phyloP scores from a whole-genome alignment of 2,888 invertebrate genomes.

The Hirtodrosophila alboralis region DNA sequence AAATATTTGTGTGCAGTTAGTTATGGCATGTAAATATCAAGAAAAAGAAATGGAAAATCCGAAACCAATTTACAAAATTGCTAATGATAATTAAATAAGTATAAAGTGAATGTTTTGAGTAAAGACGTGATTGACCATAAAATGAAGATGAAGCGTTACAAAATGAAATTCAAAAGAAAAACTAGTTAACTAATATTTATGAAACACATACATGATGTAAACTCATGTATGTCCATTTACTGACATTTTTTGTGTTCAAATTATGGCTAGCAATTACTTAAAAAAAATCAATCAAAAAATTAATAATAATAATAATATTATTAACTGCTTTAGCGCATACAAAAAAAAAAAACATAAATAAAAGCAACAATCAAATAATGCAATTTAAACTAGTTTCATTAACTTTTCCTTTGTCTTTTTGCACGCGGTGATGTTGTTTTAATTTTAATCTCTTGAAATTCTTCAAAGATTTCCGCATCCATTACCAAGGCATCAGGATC shows the following conservation, averaged over 20 bases:
- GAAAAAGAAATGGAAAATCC: neutral
- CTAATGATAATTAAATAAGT: neutral
- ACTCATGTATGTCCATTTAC: constrained; percentile 53
- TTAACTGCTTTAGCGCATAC: constrained; percentile 48
- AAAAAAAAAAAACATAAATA: no score
- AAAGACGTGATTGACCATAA: constrained; percentile 16
- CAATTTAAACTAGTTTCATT: neutral
- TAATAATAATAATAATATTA: constrained; percentile 25
- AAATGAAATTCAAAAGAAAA: constrained; percentile 7
- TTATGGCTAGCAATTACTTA: constrained; percentile 59
- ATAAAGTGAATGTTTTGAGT: neutral
- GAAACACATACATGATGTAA: constrained; percentile 27
- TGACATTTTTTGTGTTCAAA: constrained; percentile 72
- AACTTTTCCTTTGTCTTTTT: constrained; percentile 5
- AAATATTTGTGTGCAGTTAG: neutral
- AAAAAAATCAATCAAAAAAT: constrained; percentile 42
- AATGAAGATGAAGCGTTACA: neutral
- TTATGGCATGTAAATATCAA: constrained; percentile 15
- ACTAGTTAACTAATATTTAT: constrained; percentile 11
- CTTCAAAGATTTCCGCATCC: constrained; percentile 3
- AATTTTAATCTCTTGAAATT: constrained; percentile 8
- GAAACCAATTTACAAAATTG: neutral
- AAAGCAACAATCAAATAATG: constrained; percentile 28
- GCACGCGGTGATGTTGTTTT: neutral
- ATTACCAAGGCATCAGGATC: no score